These are phyloP conservation scores for Propithecus deckenii DNA, from an alignment of 2,797 vertebrate genomes.

Conservation along the genomic window DNA sequence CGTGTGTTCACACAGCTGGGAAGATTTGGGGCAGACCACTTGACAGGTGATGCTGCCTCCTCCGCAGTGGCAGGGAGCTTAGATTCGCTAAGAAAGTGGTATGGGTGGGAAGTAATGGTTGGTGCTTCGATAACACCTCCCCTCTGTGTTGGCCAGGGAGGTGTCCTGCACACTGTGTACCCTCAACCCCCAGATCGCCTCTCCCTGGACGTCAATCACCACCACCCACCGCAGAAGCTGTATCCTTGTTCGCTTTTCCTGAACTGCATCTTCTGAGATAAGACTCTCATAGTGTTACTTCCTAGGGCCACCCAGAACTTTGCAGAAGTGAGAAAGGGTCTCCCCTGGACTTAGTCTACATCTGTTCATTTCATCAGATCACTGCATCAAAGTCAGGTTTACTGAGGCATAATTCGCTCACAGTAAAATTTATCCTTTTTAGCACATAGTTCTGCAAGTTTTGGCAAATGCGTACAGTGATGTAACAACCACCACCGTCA, in stretches of 20 bases:
- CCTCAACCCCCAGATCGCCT: neutral
- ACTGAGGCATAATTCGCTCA: neutral
- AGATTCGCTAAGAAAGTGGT: neutral
- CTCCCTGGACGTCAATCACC: too few relatives aligned
- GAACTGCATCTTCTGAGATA: neutral
- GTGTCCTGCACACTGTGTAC: neutral
- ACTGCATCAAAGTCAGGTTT: neutral
- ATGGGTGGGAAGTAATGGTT: neutral
- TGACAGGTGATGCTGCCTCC: neutral
- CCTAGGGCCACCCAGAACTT: neutral
- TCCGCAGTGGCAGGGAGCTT: too few relatives aligned
- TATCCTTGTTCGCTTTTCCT: neutral
- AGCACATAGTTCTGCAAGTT: neutral
- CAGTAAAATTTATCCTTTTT: neutral
- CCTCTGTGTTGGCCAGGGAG: neutral
- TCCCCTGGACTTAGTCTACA: neutral
- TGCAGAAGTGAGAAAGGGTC: neutral
- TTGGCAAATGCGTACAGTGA: neutral
- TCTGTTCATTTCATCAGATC: neutral
- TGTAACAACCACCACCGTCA: neutral
- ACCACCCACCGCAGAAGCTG: neutral
- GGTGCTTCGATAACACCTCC: neutral
- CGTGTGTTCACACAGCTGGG: neutral
- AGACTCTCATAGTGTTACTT: neutral
- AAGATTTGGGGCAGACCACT: neutral